Evolutionary conservation across 2,797 vertebrate genomes (phyloP), one percentile per base, ranked within the genome.

Genomic region (Helarctos malayanus): DNA sequence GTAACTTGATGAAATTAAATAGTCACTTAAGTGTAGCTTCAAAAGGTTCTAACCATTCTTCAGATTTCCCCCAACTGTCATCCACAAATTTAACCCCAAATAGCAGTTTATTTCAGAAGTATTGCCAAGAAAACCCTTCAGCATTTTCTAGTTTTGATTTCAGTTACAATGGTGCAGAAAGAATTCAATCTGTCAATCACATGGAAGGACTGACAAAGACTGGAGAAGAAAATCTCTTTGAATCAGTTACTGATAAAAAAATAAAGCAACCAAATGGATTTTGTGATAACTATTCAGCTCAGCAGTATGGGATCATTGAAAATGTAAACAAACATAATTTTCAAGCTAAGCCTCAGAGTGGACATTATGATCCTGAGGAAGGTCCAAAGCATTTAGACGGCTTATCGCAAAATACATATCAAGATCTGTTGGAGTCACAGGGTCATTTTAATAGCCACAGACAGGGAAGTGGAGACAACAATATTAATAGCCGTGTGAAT

Each of bases 201-300:
- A 38, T 99, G 92, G 99, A 99, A 93, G 97, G 98, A 61, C 97
- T 99, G 10, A 98, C 97, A 80, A 99, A 98, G 82, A 97, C 94
- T 96, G 98, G 93, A 84, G 99, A 99, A 93, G 98, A 99, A 96
- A 98, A 97, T 85, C 97, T 99, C 68, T 97, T 98, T 23, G 98
- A 99, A 63, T 97, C 98, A 49, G 98, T 99, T 93, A 98, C 97
- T 82, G 99, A 99, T 87, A 99, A 99, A 97, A 99, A 98, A 97
- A 95, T 98, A 83, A 98, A 99, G 98, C 98, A 98, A 95, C 96
- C 93, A 91, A 98, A 98, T 57, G 96, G 98, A 92, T 98, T 98
- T 91, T 98, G 98, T 95, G 99, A 99, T 87, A 97, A 85, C 88
- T 98, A 98, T 38, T 97, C 98, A 78, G 78, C 98, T 97, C 98